Evolutionary conservation across 2,797 vertebrate species (phyloP).

Genomic region (Coregonus sp.): DNA sequence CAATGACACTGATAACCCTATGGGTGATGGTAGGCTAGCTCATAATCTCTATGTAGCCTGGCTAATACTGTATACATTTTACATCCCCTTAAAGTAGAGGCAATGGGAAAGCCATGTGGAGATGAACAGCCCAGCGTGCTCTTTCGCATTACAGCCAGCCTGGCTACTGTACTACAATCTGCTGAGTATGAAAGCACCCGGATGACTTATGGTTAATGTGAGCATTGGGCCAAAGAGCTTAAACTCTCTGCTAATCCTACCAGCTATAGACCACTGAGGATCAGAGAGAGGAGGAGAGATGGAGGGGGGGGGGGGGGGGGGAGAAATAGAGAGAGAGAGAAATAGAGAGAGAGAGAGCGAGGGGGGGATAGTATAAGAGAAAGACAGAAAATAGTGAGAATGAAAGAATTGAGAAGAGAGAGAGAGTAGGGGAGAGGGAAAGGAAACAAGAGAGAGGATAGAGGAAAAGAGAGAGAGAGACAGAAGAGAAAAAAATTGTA

Average conservation of each 20-base stretch:
- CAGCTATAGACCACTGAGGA: constrained; percentile 34
- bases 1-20: background rate
- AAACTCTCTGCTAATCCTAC: constrained; percentile 52
- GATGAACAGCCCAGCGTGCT: background rate
- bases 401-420: background rate
- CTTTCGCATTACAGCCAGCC: background rate
- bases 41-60: background rate
- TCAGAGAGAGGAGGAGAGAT: constrained; percentile 1
- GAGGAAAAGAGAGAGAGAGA: too few species aligned
- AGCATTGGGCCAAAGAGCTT: constrained; percentile 35
- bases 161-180: background rate
- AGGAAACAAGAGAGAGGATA: background rate
- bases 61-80: background rate
- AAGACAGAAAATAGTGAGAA: background rate
- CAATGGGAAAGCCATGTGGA: background rate
- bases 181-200: constrained; percentile 4
- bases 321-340: constrained; percentile 30
- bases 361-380: background rate
- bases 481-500: too few species aligned
- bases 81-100: background rate
- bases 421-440: background rate
- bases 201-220: constrained; percentile 38
- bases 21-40: background rate
- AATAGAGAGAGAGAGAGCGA: constrained; percentile 22
- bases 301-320: constrained; percentile 34